These are phyloP conservation scores for Pipra filicauda DNA, from an alignment of 2,113 vertebrate species.

Conservation along the genomic window DNA sequence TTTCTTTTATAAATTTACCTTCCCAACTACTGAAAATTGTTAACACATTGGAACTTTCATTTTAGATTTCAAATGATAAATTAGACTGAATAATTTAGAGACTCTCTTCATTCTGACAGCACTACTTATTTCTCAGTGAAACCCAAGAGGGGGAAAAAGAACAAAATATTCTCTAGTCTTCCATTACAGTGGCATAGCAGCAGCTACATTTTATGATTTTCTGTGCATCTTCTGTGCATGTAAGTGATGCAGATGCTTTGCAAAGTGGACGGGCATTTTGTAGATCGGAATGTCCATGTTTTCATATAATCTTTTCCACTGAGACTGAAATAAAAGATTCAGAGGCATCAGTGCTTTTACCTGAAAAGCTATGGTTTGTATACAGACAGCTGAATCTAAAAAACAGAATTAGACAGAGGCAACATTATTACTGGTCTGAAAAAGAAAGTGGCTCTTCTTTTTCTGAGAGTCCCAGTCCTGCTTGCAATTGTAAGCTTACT, in stretches of 20 bases:
- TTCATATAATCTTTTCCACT: not conserved
- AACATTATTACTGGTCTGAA: not conserved
- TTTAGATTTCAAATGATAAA: not conserved
- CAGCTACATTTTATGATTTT: not conserved
- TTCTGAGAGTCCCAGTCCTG: not conserved
- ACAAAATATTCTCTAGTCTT: not conserved
- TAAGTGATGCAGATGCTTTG: not conserved
- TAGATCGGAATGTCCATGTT: rapidly evolving
- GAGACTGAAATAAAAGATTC: not conserved
- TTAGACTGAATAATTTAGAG: not conserved
- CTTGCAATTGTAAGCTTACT: not conserved
- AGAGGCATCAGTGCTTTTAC: not conserved
- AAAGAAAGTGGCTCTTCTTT: not conserved
- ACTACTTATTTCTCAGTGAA: not conserved
- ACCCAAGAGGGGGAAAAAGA: not conserved
- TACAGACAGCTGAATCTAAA: not conserved
- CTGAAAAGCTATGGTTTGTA: not conserved
- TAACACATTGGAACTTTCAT: not conserved
- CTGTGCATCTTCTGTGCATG: not conserved
- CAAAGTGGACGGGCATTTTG: not conserved
- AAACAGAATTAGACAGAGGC: not conserved
- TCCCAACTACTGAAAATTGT: not conserved
- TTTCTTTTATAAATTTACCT: not conserved
- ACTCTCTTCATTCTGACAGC: not conserved
- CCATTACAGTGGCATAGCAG: not conserved